These are phyloP conservation scores for Fregata magnificens DNA, from an alignment of 2,113 vertebrate species.

Conservation along the genomic window DNA sequence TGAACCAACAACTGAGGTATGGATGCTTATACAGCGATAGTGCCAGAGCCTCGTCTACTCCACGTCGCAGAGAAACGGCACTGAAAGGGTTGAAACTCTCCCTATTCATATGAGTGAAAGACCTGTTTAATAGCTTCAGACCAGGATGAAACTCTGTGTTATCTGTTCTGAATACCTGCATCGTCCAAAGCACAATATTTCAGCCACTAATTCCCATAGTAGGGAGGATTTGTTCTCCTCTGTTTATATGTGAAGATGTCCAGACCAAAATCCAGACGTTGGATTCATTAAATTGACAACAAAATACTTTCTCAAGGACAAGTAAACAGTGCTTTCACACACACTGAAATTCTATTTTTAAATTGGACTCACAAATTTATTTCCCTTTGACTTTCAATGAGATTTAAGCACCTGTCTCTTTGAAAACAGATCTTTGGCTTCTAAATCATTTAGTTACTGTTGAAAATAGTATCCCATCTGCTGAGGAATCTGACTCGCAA, in stretches of 20 bases:
- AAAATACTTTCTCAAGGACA: not conserved
- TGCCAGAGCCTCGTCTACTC: not conserved
- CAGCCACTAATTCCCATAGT: not conserved
- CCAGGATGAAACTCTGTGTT: not conserved
- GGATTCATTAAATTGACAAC: not conserved
- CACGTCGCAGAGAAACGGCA: not conserved
- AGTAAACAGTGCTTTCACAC: not conserved
- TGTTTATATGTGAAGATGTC: not conserved
- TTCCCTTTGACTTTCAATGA: not conserved
- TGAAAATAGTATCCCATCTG: not conserved
- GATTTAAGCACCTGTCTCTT: not conserved
- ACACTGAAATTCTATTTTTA: not conserved
- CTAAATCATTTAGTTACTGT: not conserved
- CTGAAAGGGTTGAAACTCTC: not conserved
- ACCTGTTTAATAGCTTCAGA: not conserved
- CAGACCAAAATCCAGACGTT: not conserved
- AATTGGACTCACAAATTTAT: not conserved
- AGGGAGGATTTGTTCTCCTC: not conserved
- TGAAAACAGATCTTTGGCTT: not conserved
- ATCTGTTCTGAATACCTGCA: not conserved
- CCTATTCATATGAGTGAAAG: not conserved
- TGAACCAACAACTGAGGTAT: not conserved
- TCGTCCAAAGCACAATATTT: not conserved
- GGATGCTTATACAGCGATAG: accelerated
- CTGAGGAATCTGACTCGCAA: not conserved